A percentile compares a stretch with the other conserved stretches of the same genome.
phyloP scores from a whole-genome alignment of 2,888 invertebrate species.

The Scelioninae gen. 2 region DNA sequence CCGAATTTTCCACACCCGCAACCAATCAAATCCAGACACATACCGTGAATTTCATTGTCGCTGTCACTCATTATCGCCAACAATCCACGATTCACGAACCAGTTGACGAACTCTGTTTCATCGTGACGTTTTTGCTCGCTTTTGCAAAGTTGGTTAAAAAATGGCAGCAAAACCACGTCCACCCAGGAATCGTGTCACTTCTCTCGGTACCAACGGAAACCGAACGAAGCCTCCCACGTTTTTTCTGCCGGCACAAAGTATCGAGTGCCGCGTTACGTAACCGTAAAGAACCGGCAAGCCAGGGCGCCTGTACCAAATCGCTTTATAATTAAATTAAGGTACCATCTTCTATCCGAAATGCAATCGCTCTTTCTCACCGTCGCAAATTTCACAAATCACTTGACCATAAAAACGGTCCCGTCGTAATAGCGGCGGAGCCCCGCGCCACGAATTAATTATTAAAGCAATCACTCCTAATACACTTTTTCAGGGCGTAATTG shows the following conservation, averaged over 20 bases:
- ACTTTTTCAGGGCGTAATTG: conserved; percentile 45
- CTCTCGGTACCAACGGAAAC: neutral
- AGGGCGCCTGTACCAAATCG: conserved; percentile 22
- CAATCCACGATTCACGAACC: too few species aligned
- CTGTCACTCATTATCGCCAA: too few species aligned
- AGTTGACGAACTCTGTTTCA: too few species aligned
- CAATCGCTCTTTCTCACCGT: conserved; percentile 38
- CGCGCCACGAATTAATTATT: conserved; percentile 48
- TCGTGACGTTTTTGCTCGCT: too few species aligned
- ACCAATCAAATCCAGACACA: too few species aligned
- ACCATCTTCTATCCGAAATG: conserved; percentile 29
- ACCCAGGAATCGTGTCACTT: neutral
- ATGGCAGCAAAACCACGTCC: too few species aligned
- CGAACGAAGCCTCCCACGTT: neutral
- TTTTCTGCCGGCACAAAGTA: neutral
- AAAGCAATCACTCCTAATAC: conserved; percentile 52
- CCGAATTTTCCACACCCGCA: too few species aligned
- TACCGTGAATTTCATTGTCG: too few species aligned
- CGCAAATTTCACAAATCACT: conserved; percentile 45
- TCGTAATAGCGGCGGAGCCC: conserved; percentile 26
- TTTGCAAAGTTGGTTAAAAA: too few species aligned
- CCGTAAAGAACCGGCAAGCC: conserved; percentile 11
- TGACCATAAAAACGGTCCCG: conserved; percentile 15
- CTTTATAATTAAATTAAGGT: conserved; percentile 44
- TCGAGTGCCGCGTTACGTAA: conserved; percentile 1